phyloP scores from a whole-genome alignment of 2,888 invertebrate genomes.

The Diaprepes abbreviatus region DNA sequence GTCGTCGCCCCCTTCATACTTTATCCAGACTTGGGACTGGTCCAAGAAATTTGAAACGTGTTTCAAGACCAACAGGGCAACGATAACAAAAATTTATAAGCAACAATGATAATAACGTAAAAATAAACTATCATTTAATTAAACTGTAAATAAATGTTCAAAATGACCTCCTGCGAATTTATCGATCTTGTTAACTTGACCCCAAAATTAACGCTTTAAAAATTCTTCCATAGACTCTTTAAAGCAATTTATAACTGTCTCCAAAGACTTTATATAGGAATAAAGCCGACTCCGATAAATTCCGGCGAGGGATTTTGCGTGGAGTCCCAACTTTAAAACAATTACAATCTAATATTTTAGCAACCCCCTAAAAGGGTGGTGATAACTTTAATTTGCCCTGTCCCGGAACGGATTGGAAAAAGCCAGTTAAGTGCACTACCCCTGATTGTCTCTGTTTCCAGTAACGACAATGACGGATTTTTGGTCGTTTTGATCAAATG shows the following conservation, averaged over 20 bases:
- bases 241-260: constrained; percentile 44
- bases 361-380: constrained; percentile 42
- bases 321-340: constrained; percentile 50
- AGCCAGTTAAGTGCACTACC: constrained; percentile 48
- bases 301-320: constrained; percentile 44
- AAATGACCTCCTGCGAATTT: no score
- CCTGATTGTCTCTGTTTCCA: constrained; percentile 51
- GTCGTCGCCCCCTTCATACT: no score
- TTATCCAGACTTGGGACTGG: no score
- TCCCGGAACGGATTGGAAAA: constrained; percentile 42
- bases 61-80: no score
- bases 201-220: constrained; percentile 2
- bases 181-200: not conserved
- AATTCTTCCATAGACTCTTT: constrained; percentile 6
- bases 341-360: constrained; percentile 52
- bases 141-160: no score
- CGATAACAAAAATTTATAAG: no score
- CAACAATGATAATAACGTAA: no score
- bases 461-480: constrained; percentile 51
- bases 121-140: no score
- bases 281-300: constrained; percentile 43
- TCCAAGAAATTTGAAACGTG: no score
- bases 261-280: constrained; percentile 40
- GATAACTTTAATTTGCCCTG: constrained; percentile 51
- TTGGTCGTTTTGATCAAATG: constrained; percentile 30